Evolutionary conservation across 2,888 invertebrate species (phyloP).

Genomic region (Trissoscelio sp.): DNA sequence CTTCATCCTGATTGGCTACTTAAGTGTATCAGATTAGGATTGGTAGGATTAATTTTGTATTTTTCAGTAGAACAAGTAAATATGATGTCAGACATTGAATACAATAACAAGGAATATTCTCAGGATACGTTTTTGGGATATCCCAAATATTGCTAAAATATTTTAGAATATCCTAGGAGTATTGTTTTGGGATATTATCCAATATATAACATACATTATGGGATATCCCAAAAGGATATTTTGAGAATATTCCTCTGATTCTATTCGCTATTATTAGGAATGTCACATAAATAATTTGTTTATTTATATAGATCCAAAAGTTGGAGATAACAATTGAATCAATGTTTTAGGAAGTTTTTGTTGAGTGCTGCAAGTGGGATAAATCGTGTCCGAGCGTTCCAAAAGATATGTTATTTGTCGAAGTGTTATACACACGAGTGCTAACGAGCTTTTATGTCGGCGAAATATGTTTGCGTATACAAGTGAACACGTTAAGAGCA

Average conservation of each 20-base stretch:
- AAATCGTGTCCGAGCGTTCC: conserved; percentile 59
- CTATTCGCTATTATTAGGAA: too few species aligned
- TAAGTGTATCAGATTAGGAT: background rate
- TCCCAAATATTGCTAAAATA: too few species aligned
- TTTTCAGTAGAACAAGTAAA: conserved; percentile 32
- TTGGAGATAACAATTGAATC: background rate
- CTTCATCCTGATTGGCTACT: background rate
- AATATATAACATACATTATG: too few species aligned
- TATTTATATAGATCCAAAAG: too few species aligned
- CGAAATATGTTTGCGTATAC: conserved; percentile 72
- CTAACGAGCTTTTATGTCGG: conserved; percentile 72
- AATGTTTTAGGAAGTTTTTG: background rate
- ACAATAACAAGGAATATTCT: too few species aligned
- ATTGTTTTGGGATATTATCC: too few species aligned
- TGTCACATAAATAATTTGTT: too few species aligned
- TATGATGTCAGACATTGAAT: conserved; percentile 30
- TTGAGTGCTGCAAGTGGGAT: background rate
- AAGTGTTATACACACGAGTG: conserved; percentile 53
- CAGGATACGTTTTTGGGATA: too few species aligned
- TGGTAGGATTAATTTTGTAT: background rate
- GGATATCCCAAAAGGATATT: too few species aligned
- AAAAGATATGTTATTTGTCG: conserved; percentile 74
- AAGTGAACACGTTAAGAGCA: conserved; percentile 71
- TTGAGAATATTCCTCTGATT: too few species aligned
- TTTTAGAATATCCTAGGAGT: too few species aligned